Percentiles rank a stretch among this genome's conserved stretches.
These are phyloP conservation scores for Dasyprocta punctata DNA, from an alignment of 2,113 vertebrate genomes.

Conservation along the genomic window DNA sequence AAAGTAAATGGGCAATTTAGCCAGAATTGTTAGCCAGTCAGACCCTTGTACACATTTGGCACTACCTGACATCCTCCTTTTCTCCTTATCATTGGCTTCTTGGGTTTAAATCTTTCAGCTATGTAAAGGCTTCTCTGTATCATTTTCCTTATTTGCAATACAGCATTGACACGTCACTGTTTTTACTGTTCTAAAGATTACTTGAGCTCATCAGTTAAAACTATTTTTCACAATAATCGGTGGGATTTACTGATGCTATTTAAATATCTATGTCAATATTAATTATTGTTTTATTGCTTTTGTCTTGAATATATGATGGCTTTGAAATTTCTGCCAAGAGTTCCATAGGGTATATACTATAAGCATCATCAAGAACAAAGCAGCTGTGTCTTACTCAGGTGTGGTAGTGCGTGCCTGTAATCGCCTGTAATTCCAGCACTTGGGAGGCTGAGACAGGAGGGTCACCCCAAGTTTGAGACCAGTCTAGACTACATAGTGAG, in stretches of 20 bases:
- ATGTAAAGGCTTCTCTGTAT: neutral
- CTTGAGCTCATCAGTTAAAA: neutral
- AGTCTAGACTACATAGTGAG: too few species aligned
- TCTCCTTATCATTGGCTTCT: neutral
- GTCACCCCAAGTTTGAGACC: too few species aligned
- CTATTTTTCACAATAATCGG: neutral
- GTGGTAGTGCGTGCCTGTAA: too few species aligned
- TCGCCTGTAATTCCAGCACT: too few species aligned
- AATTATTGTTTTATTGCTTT: neutral
- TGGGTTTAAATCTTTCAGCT: neutral
- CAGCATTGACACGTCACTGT: neutral
- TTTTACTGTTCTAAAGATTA: neutral
- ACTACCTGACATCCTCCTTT: neutral
- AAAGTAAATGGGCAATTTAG: neutral
- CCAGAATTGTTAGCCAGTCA: neutral
- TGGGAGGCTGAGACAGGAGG: too few species aligned
- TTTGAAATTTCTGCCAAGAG: neutral
- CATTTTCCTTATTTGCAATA: neutral
- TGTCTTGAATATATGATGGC: neutral
- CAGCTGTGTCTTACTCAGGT: neutral
- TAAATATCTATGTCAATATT: neutral
- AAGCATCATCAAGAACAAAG: neutral
- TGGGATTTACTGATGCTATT: neutral
- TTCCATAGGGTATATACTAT: neutral
- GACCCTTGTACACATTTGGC: neutral